Evolutionary conservation across 1,140 invertebrate genomes (phyloP).

Genomic region (Belonocnema kinseyi): DNA sequence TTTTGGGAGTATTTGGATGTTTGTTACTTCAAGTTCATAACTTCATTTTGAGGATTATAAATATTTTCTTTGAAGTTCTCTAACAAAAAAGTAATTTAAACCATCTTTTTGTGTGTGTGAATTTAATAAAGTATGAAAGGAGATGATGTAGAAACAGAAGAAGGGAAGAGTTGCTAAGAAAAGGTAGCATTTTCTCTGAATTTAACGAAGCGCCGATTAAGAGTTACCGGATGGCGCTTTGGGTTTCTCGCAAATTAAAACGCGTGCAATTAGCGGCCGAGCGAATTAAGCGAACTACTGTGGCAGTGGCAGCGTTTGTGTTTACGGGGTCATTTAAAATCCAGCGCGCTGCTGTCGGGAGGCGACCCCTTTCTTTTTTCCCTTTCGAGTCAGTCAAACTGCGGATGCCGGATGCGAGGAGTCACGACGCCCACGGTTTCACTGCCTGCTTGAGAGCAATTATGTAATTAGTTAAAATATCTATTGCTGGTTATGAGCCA

Average conservation of each 20-base stretch:
- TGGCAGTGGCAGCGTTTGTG: constrained; percentile 37
- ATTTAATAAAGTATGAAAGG: neutral
- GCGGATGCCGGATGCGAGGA: constrained; percentile 54
- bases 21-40: too few species aligned
- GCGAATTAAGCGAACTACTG: constrained; percentile 49
- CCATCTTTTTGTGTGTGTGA: too few species aligned
- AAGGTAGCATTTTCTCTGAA: constrained; percentile 19
- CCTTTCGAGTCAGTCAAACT: constrained; percentile 38
- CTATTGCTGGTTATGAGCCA: constrained; percentile 68
- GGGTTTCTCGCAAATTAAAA: constrained; percentile 68
- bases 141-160: neutral
- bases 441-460: constrained; percentile 65
- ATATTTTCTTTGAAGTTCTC: too few species aligned
- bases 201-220: constrained; percentile 45
- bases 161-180: neutral
- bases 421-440: constrained; percentile 58
- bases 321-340: constrained; percentile 49
- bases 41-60: too few species aligned
- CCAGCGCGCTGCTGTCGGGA: constrained; percentile 31
- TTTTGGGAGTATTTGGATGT: too few species aligned
- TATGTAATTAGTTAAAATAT: constrained; percentile 76
- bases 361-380: constrained; percentile 50
- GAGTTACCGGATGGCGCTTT: constrained; percentile 35
- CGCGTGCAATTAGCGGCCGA: constrained; percentile 63
- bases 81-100: too few species aligned